Conservation (phyloP, 2,113 vertebrate species). For the Centropristis striata region DNA sequence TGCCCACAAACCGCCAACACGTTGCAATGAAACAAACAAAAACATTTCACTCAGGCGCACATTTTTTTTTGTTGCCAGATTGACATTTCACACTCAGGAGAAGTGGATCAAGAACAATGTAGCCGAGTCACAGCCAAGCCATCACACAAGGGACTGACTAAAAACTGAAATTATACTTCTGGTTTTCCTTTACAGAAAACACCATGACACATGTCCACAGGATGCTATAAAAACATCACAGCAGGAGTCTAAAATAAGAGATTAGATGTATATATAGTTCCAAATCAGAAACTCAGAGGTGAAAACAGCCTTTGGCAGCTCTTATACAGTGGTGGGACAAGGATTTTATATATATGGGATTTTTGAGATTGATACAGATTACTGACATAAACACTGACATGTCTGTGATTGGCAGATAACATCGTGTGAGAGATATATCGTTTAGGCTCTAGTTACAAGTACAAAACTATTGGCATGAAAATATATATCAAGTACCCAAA, state of each 20-base stretch:
- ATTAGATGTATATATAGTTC: neutral
- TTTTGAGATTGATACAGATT: too few species aligned
- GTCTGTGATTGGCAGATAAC: too few species aligned
- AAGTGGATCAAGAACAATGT: constrained; percentile 62
- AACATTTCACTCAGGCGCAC: constrained; percentile 36
- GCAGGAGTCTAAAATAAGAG: neutral
- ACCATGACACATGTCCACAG: constrained; percentile 19
- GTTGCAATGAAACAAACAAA: constrained; percentile 67
- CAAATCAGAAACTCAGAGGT: neutral
- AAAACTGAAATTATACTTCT: constrained; percentile 51
- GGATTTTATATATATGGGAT: too few species aligned
- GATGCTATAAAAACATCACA: constrained; percentile 21
- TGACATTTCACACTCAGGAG: constrained; percentile 59
- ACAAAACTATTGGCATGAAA: too few species aligned
- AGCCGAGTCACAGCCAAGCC: constrained; percentile 40
- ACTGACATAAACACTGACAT: too few species aligned
- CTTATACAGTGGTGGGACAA: too few species aligned
- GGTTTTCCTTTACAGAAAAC: constrained; percentile 46
- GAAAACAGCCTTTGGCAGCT: neutral
- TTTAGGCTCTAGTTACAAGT: too few species aligned
- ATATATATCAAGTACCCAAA: too few species aligned
- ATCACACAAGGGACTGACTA: constrained; percentile 28
- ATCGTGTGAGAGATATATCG: too few species aligned
- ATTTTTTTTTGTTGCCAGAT: constrained; percentile 39
- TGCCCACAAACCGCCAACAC: constrained; percentile 69